Base-by-base conservation (phyloP, 2,888 invertebrate genomes). In the Acrobasis consociella region DNA sequence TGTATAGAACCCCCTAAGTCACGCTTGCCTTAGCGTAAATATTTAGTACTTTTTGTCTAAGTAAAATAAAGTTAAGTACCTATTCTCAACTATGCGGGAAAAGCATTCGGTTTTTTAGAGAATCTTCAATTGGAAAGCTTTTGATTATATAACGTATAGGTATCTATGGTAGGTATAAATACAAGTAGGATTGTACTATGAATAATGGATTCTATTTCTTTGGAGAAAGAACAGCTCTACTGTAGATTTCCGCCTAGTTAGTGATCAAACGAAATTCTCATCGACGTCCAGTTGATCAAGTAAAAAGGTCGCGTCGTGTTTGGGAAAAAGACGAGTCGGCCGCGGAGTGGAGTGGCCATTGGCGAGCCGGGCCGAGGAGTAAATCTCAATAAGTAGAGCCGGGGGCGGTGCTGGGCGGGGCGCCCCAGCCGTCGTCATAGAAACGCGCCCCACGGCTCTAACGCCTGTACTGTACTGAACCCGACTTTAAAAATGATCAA, bases 351-450 rank as follows among this genome's bases (percentile, higher is more conserved):
- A 81, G 78, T 81, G 77, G 76, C 79, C 78, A 78, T 78, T 80
- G 81, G 81, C 78, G 77, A 82, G 75, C 78, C 73, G 72, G 76
- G 76, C 67, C 69, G 69, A 79, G 72, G 76, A 85, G 83, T 81
- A 81, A 83, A 81, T 82, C 81, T 83, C 80, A 76, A 77, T 81
- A 81, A 80, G 76, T 78, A 70, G 77, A 76, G 75, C 75, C 60
- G 78, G 73, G 71, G 75, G 71, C 73, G 76, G 73, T 65, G 72
- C 72, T 85, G 87, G 88, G 87, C 85, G 87, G 88, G 87, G 87
- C 85, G 79, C 81, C 82, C 83, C 77, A 85, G 82, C 83, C 77
- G 87, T 91, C 73, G 78, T 81, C 82, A 89, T 86, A 80, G 85
- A 80, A 83, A 91, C 89, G 80, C 79, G 77, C 77, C 76, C 73